Conservation (phyloP, 2,797 vertebrate genomes). For the Euphonia xanthogaster region DNA sequence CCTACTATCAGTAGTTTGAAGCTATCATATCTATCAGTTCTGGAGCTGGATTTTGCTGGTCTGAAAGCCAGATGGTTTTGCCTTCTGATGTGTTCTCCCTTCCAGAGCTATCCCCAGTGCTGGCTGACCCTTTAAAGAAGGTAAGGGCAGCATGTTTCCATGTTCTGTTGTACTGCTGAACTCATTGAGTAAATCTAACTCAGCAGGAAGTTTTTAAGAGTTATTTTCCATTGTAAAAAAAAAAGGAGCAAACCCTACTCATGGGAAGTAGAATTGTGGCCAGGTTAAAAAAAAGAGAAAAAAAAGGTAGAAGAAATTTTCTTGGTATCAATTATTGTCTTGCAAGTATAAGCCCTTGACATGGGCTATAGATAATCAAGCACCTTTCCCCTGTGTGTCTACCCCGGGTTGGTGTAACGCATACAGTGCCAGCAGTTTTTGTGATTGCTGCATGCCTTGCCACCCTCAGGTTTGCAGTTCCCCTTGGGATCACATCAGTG, state of each 20-base stretch:
- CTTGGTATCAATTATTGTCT: background rate
- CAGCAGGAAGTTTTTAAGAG: background rate
- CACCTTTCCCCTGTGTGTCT: background rate
- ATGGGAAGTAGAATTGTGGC: background rate
- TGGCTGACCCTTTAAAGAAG: background rate
- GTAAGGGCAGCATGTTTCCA: accelerated
- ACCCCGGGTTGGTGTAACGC: accelerated
- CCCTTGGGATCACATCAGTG: accelerated
- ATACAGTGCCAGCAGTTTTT: background rate
- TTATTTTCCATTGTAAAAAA: background rate
- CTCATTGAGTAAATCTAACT: background rate
- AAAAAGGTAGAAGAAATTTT: background rate
- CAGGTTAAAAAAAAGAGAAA: accelerated
- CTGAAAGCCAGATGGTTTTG: background rate
- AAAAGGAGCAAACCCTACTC: background rate
- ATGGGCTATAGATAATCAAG: background rate
- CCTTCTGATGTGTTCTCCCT: background rate
- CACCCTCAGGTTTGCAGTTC: background rate
- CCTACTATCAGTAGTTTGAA: background rate
- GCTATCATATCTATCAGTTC: background rate
- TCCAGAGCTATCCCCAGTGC: background rate
- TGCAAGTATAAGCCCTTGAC: background rate
- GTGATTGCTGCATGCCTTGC: background rate
- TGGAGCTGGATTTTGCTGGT: background rate
- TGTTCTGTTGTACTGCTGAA: background rate